Base-by-base conservation (phyloP, 2,797 vertebrate genomes). In the Enteromius anoplus region DNA sequence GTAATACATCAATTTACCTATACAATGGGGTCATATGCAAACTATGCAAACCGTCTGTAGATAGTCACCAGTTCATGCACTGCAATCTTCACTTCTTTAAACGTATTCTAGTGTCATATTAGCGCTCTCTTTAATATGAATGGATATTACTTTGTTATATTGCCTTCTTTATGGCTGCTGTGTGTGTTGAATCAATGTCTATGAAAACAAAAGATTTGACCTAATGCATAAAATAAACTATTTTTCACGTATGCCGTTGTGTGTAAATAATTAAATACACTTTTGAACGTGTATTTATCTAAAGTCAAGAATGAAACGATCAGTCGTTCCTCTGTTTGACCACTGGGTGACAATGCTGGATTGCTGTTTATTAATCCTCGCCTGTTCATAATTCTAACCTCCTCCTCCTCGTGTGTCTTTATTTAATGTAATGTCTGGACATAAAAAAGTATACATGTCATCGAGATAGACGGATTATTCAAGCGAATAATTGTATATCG, bases 271-370 rank as follows among this genome's bases (percentile, higher is more conserved):
- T 19, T 17, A 9, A 34, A 64, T 7, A 17, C 29, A 3, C 15
- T 7, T 64, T 32, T 65, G 34, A 19, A 5, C 45, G 45, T 47
- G 14, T 14, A 32, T 29, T 29, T 5, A 64, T 8, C 3, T 21
- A 10, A 40, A 69, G 32, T 26, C 23, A 70, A 1, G 11, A 34
- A 32, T 42, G 4, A 73, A 55, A 29, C 12, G 10, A 32, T 55
- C 14, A 12, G 29, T n/a, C 26, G 32, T 10, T 78, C 66, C 47
- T 21, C 3, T 12, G 1, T 79, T 71, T 84, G 60, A n/a, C 69
- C 86, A 84, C 86, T 70, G 15, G 45, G 69, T 60, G 84, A 49
- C 79, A 47, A 55, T 86, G 26, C 19, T 70, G 51, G n/a, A 73
- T 76, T 29, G 53, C 3, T 37, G 8, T 75, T 64, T 17, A 34